phyloP scores from a whole-genome alignment of 1,140 invertebrate species.

The Ceratitis capitata region DNA sequence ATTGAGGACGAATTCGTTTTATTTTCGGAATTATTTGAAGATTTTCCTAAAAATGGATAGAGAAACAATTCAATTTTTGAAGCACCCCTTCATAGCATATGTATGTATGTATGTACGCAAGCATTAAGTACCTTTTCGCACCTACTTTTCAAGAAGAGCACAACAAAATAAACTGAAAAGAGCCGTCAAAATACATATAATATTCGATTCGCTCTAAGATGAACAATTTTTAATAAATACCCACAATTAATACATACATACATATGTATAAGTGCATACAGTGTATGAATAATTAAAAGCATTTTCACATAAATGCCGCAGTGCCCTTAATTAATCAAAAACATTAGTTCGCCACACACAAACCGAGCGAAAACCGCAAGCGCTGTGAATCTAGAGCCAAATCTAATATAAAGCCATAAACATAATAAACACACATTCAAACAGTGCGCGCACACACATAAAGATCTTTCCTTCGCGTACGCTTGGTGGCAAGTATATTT shows the following conservation, averaged over 20 bases:
- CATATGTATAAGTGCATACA: background rate
- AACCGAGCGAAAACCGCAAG: background rate
- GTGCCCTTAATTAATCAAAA: slow-evolving; percentile 21
- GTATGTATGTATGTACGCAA: too few relatives aligned
- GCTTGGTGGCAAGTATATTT: background rate
- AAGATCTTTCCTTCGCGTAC: background rate
- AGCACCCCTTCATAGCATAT: background rate
- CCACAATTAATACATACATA: background rate
- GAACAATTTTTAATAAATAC: too few relatives aligned
- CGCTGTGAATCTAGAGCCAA: background rate
- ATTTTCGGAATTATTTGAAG: too few relatives aligned
- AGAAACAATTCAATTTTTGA: background rate
- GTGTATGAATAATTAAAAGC: background rate
- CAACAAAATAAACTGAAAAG: background rate
- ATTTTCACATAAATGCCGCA: background rate
- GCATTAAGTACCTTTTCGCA: too few relatives aligned
- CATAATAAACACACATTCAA: background rate
- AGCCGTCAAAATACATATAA: too few relatives aligned
- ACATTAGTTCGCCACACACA: background rate
- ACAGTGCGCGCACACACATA: background rate
- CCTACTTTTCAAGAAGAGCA: background rate
- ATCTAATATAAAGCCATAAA: background rate
- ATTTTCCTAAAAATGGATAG: too few relatives aligned
- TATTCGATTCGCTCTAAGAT: too few relatives aligned
- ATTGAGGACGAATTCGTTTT: too few relatives aligned